Evolutionary conservation across 2,113 vertebrate genomes (phyloP), one percentile per base, ranked within the genome.

Genomic region (Odobenus rosmarus): DNA sequence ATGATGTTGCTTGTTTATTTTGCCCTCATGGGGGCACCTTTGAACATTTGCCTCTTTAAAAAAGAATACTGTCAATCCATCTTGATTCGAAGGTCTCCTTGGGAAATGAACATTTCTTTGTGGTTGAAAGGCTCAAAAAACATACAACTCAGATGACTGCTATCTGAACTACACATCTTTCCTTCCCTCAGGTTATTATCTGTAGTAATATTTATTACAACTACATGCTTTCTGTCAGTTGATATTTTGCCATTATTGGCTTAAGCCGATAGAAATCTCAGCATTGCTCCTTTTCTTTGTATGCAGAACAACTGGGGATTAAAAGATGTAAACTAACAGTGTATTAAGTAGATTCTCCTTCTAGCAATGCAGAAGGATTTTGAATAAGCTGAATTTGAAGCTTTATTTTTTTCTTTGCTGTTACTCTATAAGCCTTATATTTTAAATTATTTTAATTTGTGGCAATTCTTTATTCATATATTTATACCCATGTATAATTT

Each of bases 371-470:
- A 97, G 96, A 97, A 7, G 1, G 31, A 88, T 36, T 74, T 24
- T 97, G 97, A 95, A 57, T 93, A 97, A 92, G 36, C 79, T 62
- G 62, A 90, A 93, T 93, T 85, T 93, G 28, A 83, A 81, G 46
- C 18, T 94, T 59, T 64, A 23, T 18, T 94, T 15, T 33, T 86
- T 97, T 89, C 76, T 95, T 77, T 96, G 16, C 46, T 93, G 14
- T 84, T 61, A 64, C 24, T 96, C 67, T 72, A 84, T 84, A 94
- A 96, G 46, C 1, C 21, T 61, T 88, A 51, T 55, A 80, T 81
- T 74, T 14, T 55, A 67, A 39, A 64, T 74, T 55, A 59, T 24
- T 80, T 84, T 33, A 79, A 21, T 53, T 79, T 33, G 51, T 85
- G 24, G 62, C 53, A 28, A 12, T 36, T 76, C 10, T 89, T 42